Conservation (phyloP, 2,113 vertebrate genomes). For the Scophthalmus maximus region DNA sequence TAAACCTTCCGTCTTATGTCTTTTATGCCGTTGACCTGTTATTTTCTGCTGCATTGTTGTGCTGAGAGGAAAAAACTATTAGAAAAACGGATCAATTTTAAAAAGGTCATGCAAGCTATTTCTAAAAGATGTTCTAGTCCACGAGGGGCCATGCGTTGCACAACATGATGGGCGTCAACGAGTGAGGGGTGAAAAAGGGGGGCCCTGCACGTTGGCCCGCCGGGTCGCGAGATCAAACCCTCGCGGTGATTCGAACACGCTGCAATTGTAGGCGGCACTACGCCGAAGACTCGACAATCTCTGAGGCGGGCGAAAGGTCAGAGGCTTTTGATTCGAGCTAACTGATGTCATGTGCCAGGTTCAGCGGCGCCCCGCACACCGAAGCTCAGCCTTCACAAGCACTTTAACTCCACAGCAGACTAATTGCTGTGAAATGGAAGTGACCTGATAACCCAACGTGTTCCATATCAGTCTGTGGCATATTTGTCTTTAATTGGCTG, state of each 20-base stretch:
- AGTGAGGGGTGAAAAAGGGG: constrained; percentile 7
- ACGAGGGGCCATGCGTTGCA: constrained; percentile 50
- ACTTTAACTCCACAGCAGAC: constrained; percentile 31
- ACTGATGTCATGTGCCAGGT: constrained; percentile 66
- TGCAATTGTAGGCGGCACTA: constrained; percentile 34
- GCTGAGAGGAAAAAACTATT: constrained; percentile 19
- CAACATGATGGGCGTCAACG: constrained; percentile 32
- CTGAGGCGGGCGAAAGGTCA: constrained; percentile 71
- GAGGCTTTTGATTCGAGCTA: constrained; percentile 63
- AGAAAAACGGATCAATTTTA: constrained; percentile 43
- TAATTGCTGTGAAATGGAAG: constrained; percentile 77
- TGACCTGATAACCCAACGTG: constrained; percentile 66
- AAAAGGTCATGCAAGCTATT: constrained; percentile 54
- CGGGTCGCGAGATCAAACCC: constrained; percentile 60
- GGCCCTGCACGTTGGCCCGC: constrained; percentile 7
- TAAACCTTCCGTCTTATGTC: background rate
- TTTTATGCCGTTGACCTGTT: background rate
- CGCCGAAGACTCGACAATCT: constrained; percentile 38
- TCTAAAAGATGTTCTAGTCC: constrained; percentile 49
- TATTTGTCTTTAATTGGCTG: constrained; percentile 77
- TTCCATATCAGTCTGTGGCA: constrained; percentile 50
- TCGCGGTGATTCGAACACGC: constrained; percentile 52
- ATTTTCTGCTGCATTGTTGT: constrained; percentile 15
- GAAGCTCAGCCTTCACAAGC: constrained; percentile 56
- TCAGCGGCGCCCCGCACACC: constrained; percentile 31